phyloP scores from a whole-genome alignment of 2,797 vertebrate species.

The Hapalemur alaotrensis region DNA sequence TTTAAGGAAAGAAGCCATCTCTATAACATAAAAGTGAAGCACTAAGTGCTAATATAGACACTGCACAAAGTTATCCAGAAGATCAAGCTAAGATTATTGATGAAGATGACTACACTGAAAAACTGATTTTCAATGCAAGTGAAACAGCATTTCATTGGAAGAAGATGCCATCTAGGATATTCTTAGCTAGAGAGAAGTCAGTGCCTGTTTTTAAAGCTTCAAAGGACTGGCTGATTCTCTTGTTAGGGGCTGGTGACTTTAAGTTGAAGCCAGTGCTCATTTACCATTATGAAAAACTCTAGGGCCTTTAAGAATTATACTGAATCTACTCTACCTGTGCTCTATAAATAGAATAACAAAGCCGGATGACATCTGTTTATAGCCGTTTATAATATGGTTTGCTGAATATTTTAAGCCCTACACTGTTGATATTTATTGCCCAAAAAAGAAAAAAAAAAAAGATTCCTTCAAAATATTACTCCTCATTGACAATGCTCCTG shows the following conservation, averaged over 20 bases:
- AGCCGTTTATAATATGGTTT: background rate
- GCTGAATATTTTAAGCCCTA: background rate
- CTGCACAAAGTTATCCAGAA: background rate
- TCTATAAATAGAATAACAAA: background rate
- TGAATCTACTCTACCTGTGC: background rate
- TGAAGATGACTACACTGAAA: background rate
- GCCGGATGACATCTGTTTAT: background rate
- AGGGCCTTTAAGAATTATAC: background rate
- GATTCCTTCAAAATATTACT: background rate
- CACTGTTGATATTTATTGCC: background rate
- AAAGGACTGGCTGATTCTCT: background rate
- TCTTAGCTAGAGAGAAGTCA: background rate
- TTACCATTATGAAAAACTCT: background rate
- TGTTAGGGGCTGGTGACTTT: background rate
- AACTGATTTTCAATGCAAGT: background rate
- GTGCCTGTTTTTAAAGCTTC: background rate
- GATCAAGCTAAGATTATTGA: background rate
- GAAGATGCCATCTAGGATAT: background rate
- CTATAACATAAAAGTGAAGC: background rate
- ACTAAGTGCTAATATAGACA: background rate
- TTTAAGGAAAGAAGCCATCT: background rate
- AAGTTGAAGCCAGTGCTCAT: background rate
- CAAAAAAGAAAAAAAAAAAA: background rate
- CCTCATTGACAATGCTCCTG: background rate
- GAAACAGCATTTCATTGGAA: background rate